Base-by-base conservation (phyloP, 2,113 vertebrate species). In the Aegotheles bennettii region DNA sequence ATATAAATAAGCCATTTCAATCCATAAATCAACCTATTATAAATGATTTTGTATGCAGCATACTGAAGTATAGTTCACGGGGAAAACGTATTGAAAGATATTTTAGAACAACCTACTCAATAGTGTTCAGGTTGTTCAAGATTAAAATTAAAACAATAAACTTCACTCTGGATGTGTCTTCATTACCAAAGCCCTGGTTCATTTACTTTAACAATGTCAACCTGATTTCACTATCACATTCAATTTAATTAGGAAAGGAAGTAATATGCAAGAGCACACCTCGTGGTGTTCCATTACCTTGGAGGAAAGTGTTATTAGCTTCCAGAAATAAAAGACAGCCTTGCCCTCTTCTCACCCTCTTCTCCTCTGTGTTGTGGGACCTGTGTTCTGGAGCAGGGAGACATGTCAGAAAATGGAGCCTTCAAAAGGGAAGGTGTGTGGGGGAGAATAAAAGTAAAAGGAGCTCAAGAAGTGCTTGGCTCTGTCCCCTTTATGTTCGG, bases 91-190 rank as follows among this genome's bases (percentile, higher is more conserved):
- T 78, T 51, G 48, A 74, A 93, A 84, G 82, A 84, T 96, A 82
- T 86, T 84, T 94, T 87, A 83, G 87, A 97, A 65, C 74, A 96
- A 92, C 87, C 51, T 93, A 57, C 64, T 97, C 89, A 84, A 89
- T 88, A 86, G 31, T 48, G 20, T 93, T 97, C 48, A 33, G 89
- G 91, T 94, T 96, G 87, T 92, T 97, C 87, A 91, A 93, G 93
- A 98, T 96, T 96, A 97, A 97, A 98, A 97, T 97, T 97, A 97
- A 98, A 98, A 97, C 95, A 97, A 98, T 97, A 98, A 98, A 97
- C 94, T 97, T 97, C 82, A 84, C 64, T 85, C 82, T 93, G 87
- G 95, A 93, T 97, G 93, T 94, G 90, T 97, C 96, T 97, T 98
- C 96, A 97, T 97, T 98, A 97, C 94, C 93, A 96, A 96, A 96